Evolutionary conservation across 2,888 invertebrate species (phyloP).

Genomic region (Agrotis puta): DNA sequence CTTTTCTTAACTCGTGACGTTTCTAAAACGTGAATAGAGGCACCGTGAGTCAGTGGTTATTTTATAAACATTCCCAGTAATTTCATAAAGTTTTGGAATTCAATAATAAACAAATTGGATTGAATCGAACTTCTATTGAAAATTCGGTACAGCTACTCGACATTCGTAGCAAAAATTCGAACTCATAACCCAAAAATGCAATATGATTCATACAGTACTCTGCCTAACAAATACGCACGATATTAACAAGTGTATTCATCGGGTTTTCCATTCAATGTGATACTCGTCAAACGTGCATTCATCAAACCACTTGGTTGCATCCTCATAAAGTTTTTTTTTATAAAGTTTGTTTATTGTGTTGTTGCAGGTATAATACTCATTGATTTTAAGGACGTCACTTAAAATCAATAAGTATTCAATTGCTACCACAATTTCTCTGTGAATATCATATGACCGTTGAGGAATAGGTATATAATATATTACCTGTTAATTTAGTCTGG

Average conservation of each 20-base stretch:
- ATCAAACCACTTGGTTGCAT: constrained; percentile 32
- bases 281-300: constrained; percentile 35
- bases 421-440: not conserved
- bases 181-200: not conserved
- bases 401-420: not conserved
- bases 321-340: constrained; percentile 33
- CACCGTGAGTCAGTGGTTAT: no score
- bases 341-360: no score
- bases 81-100: no score
- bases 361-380: no score
- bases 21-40: no score
- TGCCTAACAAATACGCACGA: constrained; percentile 8
- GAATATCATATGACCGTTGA: not conserved
- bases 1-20: no score
- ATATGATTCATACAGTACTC: not conserved
- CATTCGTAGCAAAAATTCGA: not conserved
- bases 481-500: not conserved
- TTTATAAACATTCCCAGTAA: no score
- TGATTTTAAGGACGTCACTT: no score
- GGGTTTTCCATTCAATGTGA: constrained; percentile 37
- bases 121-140: no score
- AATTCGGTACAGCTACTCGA: no score
- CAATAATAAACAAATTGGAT: no score
- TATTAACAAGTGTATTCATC: constrained; percentile 44
- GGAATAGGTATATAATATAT: no score